These are phyloP conservation scores for Thermophis baileyi DNA, from an alignment of 2,113 vertebrate genomes.

Conservation along the genomic window DNA sequence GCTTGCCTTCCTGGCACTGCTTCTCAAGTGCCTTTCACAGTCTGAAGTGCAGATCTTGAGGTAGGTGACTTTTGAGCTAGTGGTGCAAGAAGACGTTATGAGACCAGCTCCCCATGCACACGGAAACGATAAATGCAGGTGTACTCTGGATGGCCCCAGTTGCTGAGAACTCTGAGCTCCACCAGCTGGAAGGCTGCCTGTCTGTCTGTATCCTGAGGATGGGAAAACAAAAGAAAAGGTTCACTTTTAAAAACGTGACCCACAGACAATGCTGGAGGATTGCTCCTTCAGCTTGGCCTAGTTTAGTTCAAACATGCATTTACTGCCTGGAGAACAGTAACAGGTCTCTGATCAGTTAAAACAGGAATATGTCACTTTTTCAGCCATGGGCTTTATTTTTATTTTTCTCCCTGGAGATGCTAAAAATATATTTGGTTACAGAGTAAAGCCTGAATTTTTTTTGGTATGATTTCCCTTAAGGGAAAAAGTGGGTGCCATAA, in stretches of 20 bases:
- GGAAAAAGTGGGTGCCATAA: not conserved
- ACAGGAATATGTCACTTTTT: not conserved
- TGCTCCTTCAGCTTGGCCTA: not conserved
- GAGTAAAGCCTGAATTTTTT: not conserved
- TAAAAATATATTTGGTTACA: not conserved
- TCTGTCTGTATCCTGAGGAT: constrained; percentile 50
- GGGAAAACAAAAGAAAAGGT: not conserved
- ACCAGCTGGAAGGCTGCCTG: constrained; percentile 66
- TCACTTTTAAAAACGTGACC: not conserved
- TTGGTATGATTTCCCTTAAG: not conserved
- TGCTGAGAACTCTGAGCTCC: constrained; percentile 84
- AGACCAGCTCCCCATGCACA: constrained; percentile 77
- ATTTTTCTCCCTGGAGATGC: not conserved
- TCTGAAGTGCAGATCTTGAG: fast-evolving
- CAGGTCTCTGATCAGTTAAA: not conserved
- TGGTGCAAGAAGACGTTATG: constrained; percentile 42
- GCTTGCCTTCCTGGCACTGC: constrained; percentile 2
- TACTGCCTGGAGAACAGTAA: not conserved
- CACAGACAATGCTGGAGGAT: not conserved
- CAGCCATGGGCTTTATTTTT: not conserved
- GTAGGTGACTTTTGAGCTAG: not conserved
- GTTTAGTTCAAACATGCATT: not conserved
- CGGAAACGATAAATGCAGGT: constrained; percentile 97
- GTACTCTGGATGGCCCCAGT: constrained; percentile 93
- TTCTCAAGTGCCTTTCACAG: not conserved